Base-by-base conservation (phyloP, 2,888 invertebrate genomes). In the Metalampra italica region DNA sequence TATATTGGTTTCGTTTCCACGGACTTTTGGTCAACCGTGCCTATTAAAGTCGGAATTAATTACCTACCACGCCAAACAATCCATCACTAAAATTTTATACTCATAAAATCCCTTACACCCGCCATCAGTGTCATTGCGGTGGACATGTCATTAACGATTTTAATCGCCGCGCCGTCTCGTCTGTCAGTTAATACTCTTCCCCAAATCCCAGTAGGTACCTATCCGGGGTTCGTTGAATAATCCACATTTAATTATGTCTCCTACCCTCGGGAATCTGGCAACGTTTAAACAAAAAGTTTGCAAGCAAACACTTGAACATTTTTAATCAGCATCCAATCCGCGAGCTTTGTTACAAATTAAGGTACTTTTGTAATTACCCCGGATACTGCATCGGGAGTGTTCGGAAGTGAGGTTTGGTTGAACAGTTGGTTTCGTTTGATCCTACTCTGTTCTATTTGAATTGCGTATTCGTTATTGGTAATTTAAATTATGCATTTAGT, bases 161-260 rank as follows among this genome's bases (percentile, higher is more conserved):
- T 49, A 55, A 59, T 51, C 53, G 50, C 48, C 43, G 43, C n/a
- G 44, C 22, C 5, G 49, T 50, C 29, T 42, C 49, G 46, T 51
- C 54, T 42, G 52, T 54, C 59, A 61, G 22, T 29, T 42, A 51
- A 48, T 48, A 15, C 43, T 15, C 29, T 29, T 50, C 29, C 51
- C 45, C 43, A 49, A 49, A 9, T 40, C 45, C 37, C 14, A 11
- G 8, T 22, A n/a, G n/a, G n/a, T n/a, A n/a, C n/a, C 30, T 30
- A 9, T 7, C n/a, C 36, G 11, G n/a, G 50, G 47, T 54, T 50
- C 52, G 52, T 55, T 48, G 53, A 51, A 60, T 72, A 72, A 74
- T 71, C 72, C 73, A 51, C 63, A 64, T 72, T 74, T 76, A 74
- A 75, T 75, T 71, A 69, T 59, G 58, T 60, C 52, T 54, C 56